phyloP scores from a whole-genome alignment of 2,888 invertebrate species.

The Lepidochrysops patricia region DNA sequence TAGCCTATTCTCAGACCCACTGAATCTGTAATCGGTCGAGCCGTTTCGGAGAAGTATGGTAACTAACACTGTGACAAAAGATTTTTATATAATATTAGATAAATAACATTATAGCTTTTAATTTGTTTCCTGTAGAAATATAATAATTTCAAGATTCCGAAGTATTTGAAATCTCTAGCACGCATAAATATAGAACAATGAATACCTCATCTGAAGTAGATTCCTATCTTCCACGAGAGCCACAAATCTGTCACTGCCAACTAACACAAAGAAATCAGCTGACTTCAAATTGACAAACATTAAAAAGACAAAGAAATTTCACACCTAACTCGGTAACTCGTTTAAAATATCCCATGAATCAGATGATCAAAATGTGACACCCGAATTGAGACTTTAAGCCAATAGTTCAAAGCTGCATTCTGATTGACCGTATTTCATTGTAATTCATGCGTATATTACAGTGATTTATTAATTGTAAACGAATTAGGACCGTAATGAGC shows the following conservation, averaged over 20 bases:
- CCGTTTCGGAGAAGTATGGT: too few species aligned
- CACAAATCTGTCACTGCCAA: constrained; percentile 30
- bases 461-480: not conserved
- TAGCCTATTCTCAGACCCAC: too few species aligned
- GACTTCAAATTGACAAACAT: constrained; percentile 25
- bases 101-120: not conserved
- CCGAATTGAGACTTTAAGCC: not conserved
- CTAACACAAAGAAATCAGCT: constrained; percentile 32
- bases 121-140: not conserved
- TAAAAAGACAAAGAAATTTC: constrained; percentile 30
- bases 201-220: constrained; percentile 14
- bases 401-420: not conserved
- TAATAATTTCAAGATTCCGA: not conserved
- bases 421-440: not conserved
- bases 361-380: constrained; percentile 13
- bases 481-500: constrained; percentile 16
- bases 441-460: not conserved
- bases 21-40: too few species aligned
- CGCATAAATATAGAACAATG: not conserved
- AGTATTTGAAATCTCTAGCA: not conserved
- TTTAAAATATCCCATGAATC: constrained; percentile 33
- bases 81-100: too few species aligned
- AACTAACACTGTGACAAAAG: too few species aligned
- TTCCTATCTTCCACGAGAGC: constrained; percentile 17
- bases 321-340: constrained; percentile 27